Conservation (phyloP, 2,113 vertebrate genomes). For the Phalacrocorax carbo region DNA sequence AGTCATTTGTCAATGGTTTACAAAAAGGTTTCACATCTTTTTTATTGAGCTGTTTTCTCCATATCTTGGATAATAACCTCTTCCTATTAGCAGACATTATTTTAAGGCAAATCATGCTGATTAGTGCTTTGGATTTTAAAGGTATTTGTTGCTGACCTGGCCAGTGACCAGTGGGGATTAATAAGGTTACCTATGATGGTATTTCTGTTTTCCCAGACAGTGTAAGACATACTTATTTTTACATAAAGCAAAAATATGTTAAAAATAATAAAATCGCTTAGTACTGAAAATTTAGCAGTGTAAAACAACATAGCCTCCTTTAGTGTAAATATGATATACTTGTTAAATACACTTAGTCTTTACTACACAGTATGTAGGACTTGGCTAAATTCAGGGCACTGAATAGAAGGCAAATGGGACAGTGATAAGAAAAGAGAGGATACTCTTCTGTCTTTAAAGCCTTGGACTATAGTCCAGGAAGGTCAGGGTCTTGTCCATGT, state of each 20-base stretch:
- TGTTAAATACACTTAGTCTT: neutral
- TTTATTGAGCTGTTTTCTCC: neutral
- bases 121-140: neutral
- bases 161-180: neutral
- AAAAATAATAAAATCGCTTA: neutral
- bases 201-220: neutral
- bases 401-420: neutral
- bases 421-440: neutral
- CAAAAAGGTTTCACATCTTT: neutral
- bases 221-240: neutral
- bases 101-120: neutral
- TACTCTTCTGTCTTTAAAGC: neutral
- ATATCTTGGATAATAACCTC: neutral
- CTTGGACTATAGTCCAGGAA: neutral
- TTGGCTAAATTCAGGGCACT: neutral
- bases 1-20: neutral
- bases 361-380: neutral
- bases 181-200: neutral
- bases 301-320: neutral
- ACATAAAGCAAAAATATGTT: neutral
- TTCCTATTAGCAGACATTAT: neutral
- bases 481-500: neutral
- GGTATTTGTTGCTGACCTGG: neutral
- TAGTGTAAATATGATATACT: neutral
- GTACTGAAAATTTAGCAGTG: neutral